Base-by-base conservation (phyloP, 35 echinoderm and acorn worm genomes). In the Patiria miniata region DNA sequence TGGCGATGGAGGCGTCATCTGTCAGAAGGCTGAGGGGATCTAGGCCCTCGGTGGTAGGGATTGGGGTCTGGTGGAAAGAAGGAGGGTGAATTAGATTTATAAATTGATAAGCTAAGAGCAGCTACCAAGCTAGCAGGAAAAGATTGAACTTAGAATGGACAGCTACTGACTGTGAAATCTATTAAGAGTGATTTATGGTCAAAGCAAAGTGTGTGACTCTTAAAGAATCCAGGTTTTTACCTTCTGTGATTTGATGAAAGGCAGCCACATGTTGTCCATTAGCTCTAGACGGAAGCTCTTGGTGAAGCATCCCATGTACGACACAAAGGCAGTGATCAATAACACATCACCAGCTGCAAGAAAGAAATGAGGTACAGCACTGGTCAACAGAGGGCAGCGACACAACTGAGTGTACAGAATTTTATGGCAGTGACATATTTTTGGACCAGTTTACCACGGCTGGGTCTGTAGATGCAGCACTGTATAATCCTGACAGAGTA, bases 241-340 rank as follows among this genome's bases (percentile, higher is more conserved):
- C 91, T 94, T 94, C 73, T 94, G 96, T 8, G 29, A 15, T 52
- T 98, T 94, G 8, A 98, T 82, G 79, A 89, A 98, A 33, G 96
- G 88, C 23, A 98, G 51, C 96, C 96, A 98, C 89, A 89, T 98
- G n/a, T 84, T 88, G 5, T 98, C 96, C 87, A 94, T 91, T 0
- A 98, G 92, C 23, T 98, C 96, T 4, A 89, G 0, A 83, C 96
- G 89, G 82, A 94, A 98, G 40, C 30, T 80, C 68, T 94, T 98
- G 77, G 89, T 98, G 86, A 98, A 98, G 77, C 92, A 98, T 30
- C 96, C 96, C 34, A 94, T 83, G 58, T 98, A 98, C 2, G 96
- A 98, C n/a, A 98, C 96, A 98, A 98, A 98, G 61, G 92, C 96
- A 68, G 96, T 98, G 59, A 94, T 94, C 81, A 98, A 51, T 5